A percentile compares a stretch with the other conserved stretches of the same genome.
Conservation (phyloP, 2,888 invertebrate genomes). For the Metellina segmentata region DNA sequence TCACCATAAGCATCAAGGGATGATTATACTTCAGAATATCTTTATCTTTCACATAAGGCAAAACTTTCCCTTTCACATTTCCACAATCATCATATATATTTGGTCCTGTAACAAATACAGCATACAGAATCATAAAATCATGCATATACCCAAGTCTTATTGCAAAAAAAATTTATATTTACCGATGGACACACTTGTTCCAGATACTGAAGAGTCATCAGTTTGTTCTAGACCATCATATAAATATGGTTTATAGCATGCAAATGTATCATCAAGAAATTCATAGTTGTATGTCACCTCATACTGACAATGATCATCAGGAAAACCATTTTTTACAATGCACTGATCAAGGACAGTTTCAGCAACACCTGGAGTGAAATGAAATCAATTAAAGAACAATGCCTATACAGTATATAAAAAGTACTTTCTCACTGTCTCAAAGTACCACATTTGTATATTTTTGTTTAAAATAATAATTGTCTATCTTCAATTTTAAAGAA, state of each 20-base stretch:
- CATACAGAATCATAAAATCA: slow-evolving; percentile 15
- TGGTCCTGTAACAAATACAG: slow-evolving; percentile 25
- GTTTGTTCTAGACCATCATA: slow-evolving; percentile 37
- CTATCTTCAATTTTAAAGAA: too few species aligned
- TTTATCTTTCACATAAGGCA: slow-evolving; percentile 67
- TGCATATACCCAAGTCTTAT: not conserved
- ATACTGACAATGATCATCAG: slow-evolving; percentile 79
- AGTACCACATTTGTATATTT: not conserved
- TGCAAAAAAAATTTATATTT: not conserved
- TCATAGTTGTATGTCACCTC: slow-evolving; percentile 82
- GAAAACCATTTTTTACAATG: slow-evolving; percentile 56
- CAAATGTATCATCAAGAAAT: slow-evolving; percentile 82
- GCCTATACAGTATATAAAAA: not conserved
- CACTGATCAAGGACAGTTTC: slow-evolving; percentile 61
- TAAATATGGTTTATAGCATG: slow-evolving; percentile 63
- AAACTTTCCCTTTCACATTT: slow-evolving; percentile 62
- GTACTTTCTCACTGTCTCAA: not conserved
- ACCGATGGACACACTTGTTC: slow-evolving; percentile 54
- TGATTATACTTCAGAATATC: slow-evolving; percentile 79
- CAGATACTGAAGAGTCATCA: slow-evolving; percentile 36
- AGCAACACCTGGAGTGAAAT: slow-evolving; percentile 66
- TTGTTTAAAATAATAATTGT: not conserved
- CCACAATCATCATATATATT: slow-evolving; percentile 75
- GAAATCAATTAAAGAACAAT: not conserved
- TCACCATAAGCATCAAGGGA: slow-evolving; percentile 79